Conservation (phyloP, 2,113 vertebrate species). For the Paradisaea rubra region DNA sequence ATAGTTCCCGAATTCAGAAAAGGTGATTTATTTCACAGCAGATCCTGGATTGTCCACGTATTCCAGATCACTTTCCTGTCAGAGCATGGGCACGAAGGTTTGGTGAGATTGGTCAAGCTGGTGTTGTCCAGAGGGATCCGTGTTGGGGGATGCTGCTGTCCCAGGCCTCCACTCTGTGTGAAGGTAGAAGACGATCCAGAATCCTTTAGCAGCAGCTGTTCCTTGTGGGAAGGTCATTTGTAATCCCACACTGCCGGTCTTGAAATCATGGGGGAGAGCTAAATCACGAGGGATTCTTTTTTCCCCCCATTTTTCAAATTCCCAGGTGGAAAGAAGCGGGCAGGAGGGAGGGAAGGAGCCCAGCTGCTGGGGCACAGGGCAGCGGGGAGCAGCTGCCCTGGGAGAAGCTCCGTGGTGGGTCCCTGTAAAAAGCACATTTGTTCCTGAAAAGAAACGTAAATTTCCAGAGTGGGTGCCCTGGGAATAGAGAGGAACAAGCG, state of each 20-base stretch:
- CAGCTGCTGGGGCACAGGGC: not conserved
- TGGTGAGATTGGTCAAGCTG: not conserved
- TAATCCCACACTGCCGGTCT: not conserved
- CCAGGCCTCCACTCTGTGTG: too few relatives aligned
- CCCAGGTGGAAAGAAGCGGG: not conserved
- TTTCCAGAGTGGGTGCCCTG: not conserved
- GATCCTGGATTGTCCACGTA: fast-evolving
- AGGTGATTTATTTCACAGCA: not conserved
- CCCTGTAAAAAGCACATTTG: not conserved
- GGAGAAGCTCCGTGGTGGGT: not conserved
- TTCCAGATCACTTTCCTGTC: not conserved
- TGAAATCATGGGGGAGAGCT: not conserved
- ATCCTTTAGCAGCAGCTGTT: not conserved
- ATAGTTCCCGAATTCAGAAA: not conserved
- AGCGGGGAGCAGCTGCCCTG: not conserved
- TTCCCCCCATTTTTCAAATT: not conserved
- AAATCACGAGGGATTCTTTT: not conserved
- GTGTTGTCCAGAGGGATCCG: not conserved
- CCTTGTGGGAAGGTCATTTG: not conserved
- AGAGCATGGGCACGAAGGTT: not conserved
- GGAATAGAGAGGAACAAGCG: not conserved
- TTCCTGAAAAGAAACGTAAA: not conserved
- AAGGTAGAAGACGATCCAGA: not conserved
- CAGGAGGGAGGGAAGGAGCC: not conserved
- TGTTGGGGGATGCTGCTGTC: not conserved